phyloP scores from a whole-genome alignment of 2,888 invertebrate species.

The Nephrotoma guestfalica region DNA sequence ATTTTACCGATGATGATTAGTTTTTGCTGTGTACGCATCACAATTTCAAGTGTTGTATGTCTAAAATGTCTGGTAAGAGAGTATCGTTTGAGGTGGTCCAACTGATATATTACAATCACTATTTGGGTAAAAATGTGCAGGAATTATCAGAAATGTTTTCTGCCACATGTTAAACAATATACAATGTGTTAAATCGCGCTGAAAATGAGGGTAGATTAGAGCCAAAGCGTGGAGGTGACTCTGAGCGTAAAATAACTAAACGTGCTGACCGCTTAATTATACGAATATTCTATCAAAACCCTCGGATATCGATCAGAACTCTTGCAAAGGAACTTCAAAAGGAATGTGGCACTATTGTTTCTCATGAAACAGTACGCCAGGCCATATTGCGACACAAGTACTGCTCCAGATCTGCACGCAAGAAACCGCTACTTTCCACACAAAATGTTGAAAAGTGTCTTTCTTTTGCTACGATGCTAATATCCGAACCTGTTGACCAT shows the following conservation, averaged over 20 bases:
- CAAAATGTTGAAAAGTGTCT: too few relatives aligned
- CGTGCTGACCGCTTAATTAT: slow-evolving; percentile 9
- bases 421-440: slow-evolving; percentile 8
- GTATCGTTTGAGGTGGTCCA: slow-evolving; percentile 11
- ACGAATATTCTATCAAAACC: slow-evolving; percentile 11
- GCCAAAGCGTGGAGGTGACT: slow-evolving; percentile 10
- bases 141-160: slow-evolving; percentile 11
- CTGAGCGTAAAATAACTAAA: slow-evolving; percentile 9
- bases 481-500: slow-evolving; percentile 8
- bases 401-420: slow-evolving; percentile 12
- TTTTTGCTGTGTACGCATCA: too few relatives aligned
- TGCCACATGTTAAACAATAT: slow-evolving; percentile 10
- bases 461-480: too few relatives aligned
- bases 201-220: slow-evolving; percentile 12
- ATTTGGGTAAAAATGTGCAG: slow-evolving; percentile 5
- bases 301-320: slow-evolving; percentile 11
- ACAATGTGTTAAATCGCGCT: slow-evolving; percentile 11
- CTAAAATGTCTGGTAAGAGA: too few relatives aligned
- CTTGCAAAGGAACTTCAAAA: slow-evolving; percentile 11
- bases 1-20: too few relatives aligned
- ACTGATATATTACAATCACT: slow-evolving; percentile 5
- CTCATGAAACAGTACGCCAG: slow-evolving; percentile 12
- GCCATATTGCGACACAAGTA: slow-evolving; percentile 10
- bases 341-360: too few relatives aligned
- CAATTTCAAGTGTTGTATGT: too few relatives aligned